These are phyloP conservation scores for Drosophila putrida DNA, from an alignment of 2,888 invertebrate genomes.

Conservation along the genomic window DNA sequence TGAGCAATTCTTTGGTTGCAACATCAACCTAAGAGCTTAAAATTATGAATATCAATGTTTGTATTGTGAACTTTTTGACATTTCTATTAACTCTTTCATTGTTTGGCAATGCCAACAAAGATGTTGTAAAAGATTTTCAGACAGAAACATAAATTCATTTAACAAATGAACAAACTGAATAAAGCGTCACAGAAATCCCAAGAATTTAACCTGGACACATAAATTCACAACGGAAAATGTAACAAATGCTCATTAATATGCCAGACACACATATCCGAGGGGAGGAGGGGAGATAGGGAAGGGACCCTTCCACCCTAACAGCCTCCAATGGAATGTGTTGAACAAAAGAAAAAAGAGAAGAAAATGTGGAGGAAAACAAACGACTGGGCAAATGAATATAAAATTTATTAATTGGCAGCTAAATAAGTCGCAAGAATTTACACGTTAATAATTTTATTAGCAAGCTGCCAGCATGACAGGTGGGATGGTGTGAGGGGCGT, in stretches of 20 bases:
- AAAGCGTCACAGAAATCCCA: conserved; percentile 57
- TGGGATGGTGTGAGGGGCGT: not conserved
- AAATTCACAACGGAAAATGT: conserved; percentile 63
- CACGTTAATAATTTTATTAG: conserved; percentile 81
- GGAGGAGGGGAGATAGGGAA: not conserved
- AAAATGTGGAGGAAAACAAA: conserved; percentile 36
- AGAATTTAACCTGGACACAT: conserved; percentile 78
- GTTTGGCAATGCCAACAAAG: conserved; percentile 23
- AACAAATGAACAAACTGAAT: conserved; percentile 70
- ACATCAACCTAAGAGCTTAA: not conserved
- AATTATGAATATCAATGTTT: conserved; percentile 38
- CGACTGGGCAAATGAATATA: conserved; percentile 46
- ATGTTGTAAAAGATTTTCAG: conserved; percentile 31
- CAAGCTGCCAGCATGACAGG: conserved; percentile 42
- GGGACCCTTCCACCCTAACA: not conserved
- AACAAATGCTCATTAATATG: conserved; percentile 81
- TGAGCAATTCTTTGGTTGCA: conserved; percentile 7
- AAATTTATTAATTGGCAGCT: conserved; percentile 82
- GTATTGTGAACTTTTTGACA: conserved; percentile 8
- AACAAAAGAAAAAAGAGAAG: conserved; percentile 41
- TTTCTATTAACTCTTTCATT: conserved; percentile 13
- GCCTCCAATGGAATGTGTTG: conserved; percentile 30
- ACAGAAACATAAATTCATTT: conserved; percentile 70
- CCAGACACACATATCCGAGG: conserved; percentile 55
- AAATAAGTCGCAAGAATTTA: conserved; percentile 80